Conservation (phyloP, 2,888 invertebrate genomes). For the Xestia c-nigrum region DNA sequence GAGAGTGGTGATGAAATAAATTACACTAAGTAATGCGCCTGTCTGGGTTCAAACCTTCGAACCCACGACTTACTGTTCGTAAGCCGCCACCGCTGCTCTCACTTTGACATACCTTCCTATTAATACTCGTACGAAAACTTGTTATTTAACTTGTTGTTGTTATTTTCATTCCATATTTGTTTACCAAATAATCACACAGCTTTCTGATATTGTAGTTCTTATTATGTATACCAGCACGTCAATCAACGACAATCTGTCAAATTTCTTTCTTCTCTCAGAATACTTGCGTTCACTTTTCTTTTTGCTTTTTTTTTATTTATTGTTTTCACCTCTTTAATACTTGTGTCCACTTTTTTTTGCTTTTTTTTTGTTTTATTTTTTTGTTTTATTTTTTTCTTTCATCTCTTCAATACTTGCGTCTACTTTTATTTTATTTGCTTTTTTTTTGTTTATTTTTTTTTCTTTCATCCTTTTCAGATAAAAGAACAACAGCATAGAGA, state of each 20-base stretch:
- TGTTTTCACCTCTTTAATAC: slow-evolving; percentile 77
- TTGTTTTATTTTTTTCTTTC: slow-evolving; percentile 69
- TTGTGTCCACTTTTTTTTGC: no score
- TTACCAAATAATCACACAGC: background rate
- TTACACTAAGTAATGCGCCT: no score
- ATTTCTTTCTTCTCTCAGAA: no score
- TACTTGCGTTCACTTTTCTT: slow-evolving; percentile 11
- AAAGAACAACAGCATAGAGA: slow-evolving; percentile 71
- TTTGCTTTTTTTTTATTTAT: slow-evolving; percentile 61
- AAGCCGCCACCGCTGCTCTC: no score
- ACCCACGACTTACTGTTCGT: no score
- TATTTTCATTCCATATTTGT: background rate
- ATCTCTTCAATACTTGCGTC: slow-evolving; percentile 29
- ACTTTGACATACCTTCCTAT: background rate
- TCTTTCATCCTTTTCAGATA: slow-evolving; percentile 81
- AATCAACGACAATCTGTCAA: no score
- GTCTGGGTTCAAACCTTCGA: no score
- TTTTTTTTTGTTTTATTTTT: slow-evolving; percentile 61
- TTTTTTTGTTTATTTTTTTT: slow-evolving; percentile 63
- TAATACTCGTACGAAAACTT: background rate
- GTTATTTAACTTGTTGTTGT: no score
- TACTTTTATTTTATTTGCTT: slow-evolving; percentile 37
- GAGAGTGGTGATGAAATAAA: no score
- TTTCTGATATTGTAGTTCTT: background rate
- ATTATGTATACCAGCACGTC: background rate